Base-by-base conservation (phyloP, 2,113 vertebrate genomes). In the Prochilodus magdalenae region DNA sequence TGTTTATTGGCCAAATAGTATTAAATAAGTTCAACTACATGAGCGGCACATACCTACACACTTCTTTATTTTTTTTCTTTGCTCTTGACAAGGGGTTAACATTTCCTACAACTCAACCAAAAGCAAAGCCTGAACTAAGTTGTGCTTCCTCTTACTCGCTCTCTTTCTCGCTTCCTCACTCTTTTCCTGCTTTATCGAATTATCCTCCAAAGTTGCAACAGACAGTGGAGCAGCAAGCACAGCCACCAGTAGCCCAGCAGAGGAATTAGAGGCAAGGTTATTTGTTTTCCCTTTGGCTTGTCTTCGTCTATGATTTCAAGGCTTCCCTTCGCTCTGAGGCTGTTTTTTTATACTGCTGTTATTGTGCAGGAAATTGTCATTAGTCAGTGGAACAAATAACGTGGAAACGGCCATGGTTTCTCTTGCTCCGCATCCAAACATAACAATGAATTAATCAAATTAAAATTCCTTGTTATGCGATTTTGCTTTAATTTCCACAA, bases 391-490 rank as follows among this genome's bases (percentile, higher is more conserved):
- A 95, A 95, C 93, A 94, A 95, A 95, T 94, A 95, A 94, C 91
- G 87, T 92, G 87, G 89, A 94, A 93, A 83, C 91, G 89, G 91
- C 92, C 93, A 92, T 90, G 93, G 93, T 89, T 93, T 92, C 91
- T 91, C 93, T 92, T 86, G 86, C 92, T 33, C 83, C 82, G 93
- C 93, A 94, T 94, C 92, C 92, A 90, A 93, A 93, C 90, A 93
- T 92, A 94, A 95, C 92, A 93, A 92, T 93, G 93, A 94, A 95
- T 93, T 95, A 94, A 95, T 95, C 94, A 94, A 95, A 95, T 95
- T 94, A 94, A 94, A 94, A 92, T 89, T 90, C 93, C 93, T 93
- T 94, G 93, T 95, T 94, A 93, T 92, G 93, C 91, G 89, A 93
- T 94, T 94, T 94, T 91, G 90, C 86, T 93, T 94, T 93, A 94